Conservation (phyloP, 2,888 invertebrate genomes). For the Uloborus plumipes region DNA sequence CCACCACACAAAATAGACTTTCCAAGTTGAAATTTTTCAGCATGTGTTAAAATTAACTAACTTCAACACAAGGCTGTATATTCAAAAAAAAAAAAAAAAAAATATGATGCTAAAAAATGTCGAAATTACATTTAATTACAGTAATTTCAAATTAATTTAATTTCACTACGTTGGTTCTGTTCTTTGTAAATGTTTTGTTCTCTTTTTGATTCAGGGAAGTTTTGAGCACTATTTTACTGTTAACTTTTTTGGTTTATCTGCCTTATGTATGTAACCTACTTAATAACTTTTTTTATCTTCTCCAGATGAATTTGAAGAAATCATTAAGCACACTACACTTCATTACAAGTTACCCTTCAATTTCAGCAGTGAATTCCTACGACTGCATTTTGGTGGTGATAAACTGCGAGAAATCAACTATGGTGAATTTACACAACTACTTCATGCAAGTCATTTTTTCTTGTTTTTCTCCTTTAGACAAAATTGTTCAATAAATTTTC, state of each 20-base stretch:
- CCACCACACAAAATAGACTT: no score
- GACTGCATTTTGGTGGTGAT: conserved; percentile 95
- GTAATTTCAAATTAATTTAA: no score
- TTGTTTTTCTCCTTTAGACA: neutral
- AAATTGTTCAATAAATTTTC: no score
- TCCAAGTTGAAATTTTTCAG: no score
- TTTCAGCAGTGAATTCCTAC: conserved; percentile 94
- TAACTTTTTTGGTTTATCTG: neutral
- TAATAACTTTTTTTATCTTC: conserved; percentile 11
- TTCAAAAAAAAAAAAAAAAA: no score
- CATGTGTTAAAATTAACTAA: no score
- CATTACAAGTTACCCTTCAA: conserved; percentile 94
- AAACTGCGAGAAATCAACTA: conserved; percentile 92
- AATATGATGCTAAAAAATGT: no score
- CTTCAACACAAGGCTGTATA: no score
- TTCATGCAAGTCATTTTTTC: conserved; percentile 78
- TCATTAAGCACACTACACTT: conserved; percentile 93
- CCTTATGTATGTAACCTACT: no score
- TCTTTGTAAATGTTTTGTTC: neutral
- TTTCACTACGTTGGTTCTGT: neutral
- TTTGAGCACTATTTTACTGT: neutral
- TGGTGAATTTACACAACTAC: conserved; percentile 96
- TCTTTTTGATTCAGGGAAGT: neutral
- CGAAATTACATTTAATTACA: no score
- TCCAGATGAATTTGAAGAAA: conserved; percentile 92